Conservation (phyloP, 2,113 vertebrate species). For the Python bivittatus region DNA sequence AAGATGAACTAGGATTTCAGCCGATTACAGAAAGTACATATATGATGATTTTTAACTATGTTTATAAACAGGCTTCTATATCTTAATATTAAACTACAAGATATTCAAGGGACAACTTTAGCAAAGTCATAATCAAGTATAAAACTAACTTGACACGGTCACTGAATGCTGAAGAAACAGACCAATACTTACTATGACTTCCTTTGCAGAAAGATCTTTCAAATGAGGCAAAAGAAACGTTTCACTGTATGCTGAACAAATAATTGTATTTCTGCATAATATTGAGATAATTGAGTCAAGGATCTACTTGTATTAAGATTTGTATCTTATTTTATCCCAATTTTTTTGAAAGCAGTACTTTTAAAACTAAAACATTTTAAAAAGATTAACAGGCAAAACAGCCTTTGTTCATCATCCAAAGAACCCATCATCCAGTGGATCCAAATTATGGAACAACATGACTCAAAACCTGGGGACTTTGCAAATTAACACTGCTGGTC, state of each 20-base stretch:
- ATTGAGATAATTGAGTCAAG: conserved; percentile 69
- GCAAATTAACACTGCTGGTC: neutral
- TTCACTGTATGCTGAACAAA: conserved; percentile 85
- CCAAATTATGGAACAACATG: neutral
- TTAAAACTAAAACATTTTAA: neutral
- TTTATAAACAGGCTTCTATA: accelerated
- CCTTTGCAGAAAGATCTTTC: conserved; percentile 85
- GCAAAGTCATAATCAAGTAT: neutral
- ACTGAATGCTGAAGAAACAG: neutral
- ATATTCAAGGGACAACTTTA: neutral
- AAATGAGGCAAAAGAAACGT: conserved; percentile 87
- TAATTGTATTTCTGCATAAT: conserved; percentile 85
- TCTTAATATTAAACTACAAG: neutral
- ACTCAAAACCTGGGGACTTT: neutral
- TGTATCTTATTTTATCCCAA: neutral
- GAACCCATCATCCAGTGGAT: neutral
- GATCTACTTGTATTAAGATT: neutral
- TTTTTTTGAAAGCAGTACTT: neutral
- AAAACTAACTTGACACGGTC: neutral
- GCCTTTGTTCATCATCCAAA: neutral
- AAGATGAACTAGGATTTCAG: neutral
- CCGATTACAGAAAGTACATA: neutral
- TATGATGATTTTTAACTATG: neutral
- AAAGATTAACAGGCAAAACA: neutral
- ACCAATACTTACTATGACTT: conserved; percentile 83